A percentile compares a stretch with the other conserved stretches of the same genome.
Conservation (phyloP, 1,140 invertebrate species). For the Oncopeltus fasciatus region DNA sequence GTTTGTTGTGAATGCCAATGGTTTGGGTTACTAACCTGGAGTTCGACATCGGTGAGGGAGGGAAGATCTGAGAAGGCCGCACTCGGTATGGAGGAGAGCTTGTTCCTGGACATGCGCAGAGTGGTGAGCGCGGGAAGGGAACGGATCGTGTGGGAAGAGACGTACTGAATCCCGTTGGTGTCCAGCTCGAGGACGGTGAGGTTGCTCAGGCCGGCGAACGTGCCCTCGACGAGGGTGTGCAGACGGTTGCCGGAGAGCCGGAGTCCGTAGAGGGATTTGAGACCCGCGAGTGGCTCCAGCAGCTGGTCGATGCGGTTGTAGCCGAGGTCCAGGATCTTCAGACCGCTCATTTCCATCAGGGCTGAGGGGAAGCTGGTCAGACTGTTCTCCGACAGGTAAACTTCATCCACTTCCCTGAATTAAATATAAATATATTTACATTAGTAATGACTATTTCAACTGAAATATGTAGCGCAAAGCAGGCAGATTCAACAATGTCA, state of each 20-base stretch:
- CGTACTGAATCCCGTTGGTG: conserved; percentile 61
- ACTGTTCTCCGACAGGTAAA: conserved; percentile 66
- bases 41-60: conserved; percentile 51
- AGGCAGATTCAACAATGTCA: no score
- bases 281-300: conserved; percentile 45
- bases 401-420: conserved; percentile 46
- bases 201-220: conserved; percentile 53
- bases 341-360: conserved; percentile 46
- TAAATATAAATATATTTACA: neutral
- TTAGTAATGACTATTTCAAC: no score
- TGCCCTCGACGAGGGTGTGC: conserved; percentile 49
- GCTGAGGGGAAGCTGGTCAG: conserved; percentile 54
- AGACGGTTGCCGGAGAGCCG: conserved; percentile 59
- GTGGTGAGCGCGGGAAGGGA: conserved; percentile 39
- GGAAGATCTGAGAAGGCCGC: conserved; percentile 62
- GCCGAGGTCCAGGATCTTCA: conserved; percentile 59
- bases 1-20: no score
- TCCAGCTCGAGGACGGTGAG: conserved; percentile 60
- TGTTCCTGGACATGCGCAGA: conserved; percentile 44
- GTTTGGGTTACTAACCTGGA: neutral
- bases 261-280: conserved; percentile 46
- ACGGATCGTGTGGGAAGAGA: conserved; percentile 61
- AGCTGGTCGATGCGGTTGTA: conserved; percentile 48
- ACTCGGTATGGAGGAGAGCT: conserved; percentile 41
- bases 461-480: no score